phyloP scores from a whole-genome alignment of 2,888 invertebrate genomes.

The Pilophorus perplexus region DNA sequence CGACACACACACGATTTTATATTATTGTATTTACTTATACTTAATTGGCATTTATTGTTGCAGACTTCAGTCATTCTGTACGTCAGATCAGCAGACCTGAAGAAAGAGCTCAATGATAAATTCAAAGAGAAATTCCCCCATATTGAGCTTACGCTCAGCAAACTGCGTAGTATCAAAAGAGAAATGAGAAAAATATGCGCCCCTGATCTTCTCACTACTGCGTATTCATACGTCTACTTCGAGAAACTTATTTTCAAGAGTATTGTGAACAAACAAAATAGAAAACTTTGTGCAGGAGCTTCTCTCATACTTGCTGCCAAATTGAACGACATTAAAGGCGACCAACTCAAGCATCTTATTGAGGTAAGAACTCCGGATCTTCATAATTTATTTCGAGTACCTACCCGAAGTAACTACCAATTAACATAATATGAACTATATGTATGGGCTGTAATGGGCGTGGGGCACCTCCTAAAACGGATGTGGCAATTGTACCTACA shows the following conservation, averaged over 20 bases:
- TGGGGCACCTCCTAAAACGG: no score
- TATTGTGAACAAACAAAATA: slow-evolving; percentile 89
- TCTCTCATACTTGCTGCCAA: slow-evolving; percentile 92
- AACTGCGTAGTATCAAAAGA: slow-evolving; percentile 90
- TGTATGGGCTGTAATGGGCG: no score
- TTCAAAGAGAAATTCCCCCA: slow-evolving; percentile 93
- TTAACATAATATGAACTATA: no score
- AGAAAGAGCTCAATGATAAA: slow-evolving; percentile 95
- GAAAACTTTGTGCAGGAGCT: slow-evolving; percentile 93
- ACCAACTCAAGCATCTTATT: slow-evolving; percentile 77
- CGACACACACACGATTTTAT: no score
- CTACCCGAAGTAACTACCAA: no score
- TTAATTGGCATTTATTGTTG: no score
- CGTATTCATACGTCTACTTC: slow-evolving; percentile 97
- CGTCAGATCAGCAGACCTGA: slow-evolving; percentile 90
- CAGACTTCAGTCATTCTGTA: slow-evolving; percentile 94
- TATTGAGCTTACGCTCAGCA: slow-evolving; percentile 90
- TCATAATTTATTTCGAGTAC: no score
- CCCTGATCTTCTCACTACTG: slow-evolving; percentile 84
- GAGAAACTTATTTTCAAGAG: slow-evolving; percentile 91
- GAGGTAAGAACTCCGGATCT: no score
- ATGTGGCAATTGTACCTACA: no score
- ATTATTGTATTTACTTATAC: no score
- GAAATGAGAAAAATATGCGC: slow-evolving; percentile 92
- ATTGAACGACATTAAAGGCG: slow-evolving; percentile 94